Percentiles rank a stretch among this genome's conserved stretches.
Conservation (phyloP, 1,140 invertebrate genomes). For the Gonioctena quinquepunctata region DNA sequence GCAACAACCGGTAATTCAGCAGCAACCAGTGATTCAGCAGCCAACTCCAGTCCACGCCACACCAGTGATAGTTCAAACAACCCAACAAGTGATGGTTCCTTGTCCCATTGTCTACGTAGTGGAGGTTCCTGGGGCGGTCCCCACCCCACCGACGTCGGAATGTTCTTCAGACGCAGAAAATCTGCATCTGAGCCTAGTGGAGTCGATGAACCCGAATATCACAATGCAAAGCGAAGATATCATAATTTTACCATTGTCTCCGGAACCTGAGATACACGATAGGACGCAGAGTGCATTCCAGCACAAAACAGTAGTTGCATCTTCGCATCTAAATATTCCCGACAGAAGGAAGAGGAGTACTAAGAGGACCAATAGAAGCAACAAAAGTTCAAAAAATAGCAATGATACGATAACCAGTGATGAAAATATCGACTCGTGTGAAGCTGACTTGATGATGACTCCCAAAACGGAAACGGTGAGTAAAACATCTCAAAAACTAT, state of each 20-base stretch:
- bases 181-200: conserved; percentile 25
- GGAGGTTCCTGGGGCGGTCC: conserved; percentile 41
- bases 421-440: not conserved
- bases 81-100: conserved; percentile 31
- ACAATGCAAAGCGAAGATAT: conserved; percentile 41
- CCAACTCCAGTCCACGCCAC: not conserved
- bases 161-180: conserved; percentile 74
- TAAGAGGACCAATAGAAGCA: conserved; percentile 40
- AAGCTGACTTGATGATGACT: not conserved
- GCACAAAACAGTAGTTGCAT: conserved; percentile 32
- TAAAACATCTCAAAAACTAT: too few species aligned
- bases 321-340: conserved; percentile 37
- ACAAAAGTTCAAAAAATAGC: conserved; percentile 37
- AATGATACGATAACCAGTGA: conserved; percentile 11
- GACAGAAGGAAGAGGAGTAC: conserved; percentile 40
- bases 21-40: conserved; percentile 33
- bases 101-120: conserved; percentile 52
- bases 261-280: conserved; percentile 44
- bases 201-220: not conserved
- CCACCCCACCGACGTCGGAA: conserved; percentile 71
- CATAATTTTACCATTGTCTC: conserved; percentile 50
- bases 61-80: conserved; percentile 3
- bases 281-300: not conserved
- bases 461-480: not conserved
- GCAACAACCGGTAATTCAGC: not conserved